Evolutionary conservation across 2,888 invertebrate species (phyloP).

Genomic region (Pollenia angustigena): DNA sequence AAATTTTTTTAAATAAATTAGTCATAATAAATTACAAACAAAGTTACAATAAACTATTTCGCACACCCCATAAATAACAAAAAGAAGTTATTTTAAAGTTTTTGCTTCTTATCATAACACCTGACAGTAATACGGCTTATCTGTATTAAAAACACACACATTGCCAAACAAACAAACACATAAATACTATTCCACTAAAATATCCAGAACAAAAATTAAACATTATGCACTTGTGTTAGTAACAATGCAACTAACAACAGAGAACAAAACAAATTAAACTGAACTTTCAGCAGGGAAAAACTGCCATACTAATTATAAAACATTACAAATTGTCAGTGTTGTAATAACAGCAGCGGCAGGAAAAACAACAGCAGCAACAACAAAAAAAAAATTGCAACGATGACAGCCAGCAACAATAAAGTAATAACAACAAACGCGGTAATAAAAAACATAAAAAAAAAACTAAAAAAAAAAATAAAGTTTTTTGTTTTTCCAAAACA

Average conservation of each 20-base stretch:
- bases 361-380: background rate
- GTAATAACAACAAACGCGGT: constrained; percentile 25
- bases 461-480: constrained; percentile 39
- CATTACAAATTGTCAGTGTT: constrained; percentile 63
- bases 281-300: constrained; percentile 22
- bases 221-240: constrained; percentile 1
- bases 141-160: background rate
- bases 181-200: background rate
- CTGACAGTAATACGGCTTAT: constrained; percentile 59
- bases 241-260: constrained; percentile 7
- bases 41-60: constrained; percentile 20
- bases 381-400: background rate
- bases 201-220: constrained; percentile 13
- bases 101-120: constrained; percentile 37
- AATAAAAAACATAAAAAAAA: constrained; percentile 41
- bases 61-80: constrained; percentile 2
- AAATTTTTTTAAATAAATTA: background rate
- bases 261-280: constrained; percentile 4
- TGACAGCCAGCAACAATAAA: constrained; percentile 21
- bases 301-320: constrained; percentile 64
- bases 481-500: constrained; percentile 40
- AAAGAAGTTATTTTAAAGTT: constrained; percentile 17
- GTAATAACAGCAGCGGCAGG: constrained; percentile 35
- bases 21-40: background rate
- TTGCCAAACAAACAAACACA: background rate